These are phyloP conservation scores for Pipistrellus nathusii DNA, from an alignment of 2,797 vertebrate species.

Conservation along the genomic window DNA sequence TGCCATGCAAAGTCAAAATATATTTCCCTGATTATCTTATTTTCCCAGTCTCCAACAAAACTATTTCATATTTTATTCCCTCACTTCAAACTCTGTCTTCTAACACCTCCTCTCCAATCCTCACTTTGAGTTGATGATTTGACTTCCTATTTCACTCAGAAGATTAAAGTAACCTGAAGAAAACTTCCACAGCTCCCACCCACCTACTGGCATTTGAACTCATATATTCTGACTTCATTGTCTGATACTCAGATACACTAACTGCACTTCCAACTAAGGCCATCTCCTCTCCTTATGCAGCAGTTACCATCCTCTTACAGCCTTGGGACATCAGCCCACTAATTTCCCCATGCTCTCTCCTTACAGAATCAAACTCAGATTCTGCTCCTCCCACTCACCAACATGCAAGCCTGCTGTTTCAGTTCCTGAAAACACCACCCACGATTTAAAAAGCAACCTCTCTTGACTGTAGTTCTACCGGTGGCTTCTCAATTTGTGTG, in stretches of 20 bases:
- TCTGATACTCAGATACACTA: not conserved
- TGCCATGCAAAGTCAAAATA: not conserved
- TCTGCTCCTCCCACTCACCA: not conserved
- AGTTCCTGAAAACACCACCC: not conserved
- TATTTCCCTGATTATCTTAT: not conserved
- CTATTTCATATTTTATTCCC: not conserved
- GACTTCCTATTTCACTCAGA: constrained; percentile 39
- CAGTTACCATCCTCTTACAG: not conserved
- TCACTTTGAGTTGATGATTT: not conserved
- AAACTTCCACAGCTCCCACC: not conserved
- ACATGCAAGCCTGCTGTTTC: not conserved
- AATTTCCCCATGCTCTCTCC: not conserved
- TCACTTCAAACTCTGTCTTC: constrained; percentile 8
- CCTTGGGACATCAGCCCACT: not conserved
- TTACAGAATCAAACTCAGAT: not conserved
- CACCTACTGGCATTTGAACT: not conserved
- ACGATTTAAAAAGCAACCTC: not conserved
- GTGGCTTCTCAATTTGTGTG: not conserved
- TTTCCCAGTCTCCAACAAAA: not conserved
- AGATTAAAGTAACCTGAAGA: constrained; percentile 37
- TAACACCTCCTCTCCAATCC: constrained; percentile 15
- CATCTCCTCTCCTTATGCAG: not conserved
- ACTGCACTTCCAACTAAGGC: not conserved
- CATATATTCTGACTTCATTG: not conserved
- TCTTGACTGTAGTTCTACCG: not conserved